Conservation (phyloP, 2,888 invertebrate species). For the Nephrotoma flavescens region DNA sequence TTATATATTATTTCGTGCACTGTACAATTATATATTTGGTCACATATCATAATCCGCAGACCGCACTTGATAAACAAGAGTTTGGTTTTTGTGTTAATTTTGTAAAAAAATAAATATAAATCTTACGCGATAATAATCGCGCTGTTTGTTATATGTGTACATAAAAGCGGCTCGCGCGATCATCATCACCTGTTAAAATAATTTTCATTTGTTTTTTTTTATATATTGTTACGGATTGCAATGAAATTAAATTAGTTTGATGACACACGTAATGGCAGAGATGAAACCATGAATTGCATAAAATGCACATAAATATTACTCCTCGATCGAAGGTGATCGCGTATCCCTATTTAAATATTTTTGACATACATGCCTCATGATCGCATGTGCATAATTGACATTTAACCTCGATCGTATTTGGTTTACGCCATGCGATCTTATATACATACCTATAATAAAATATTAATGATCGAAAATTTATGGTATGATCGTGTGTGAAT, state of each 20-base stretch:
- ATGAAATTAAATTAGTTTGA: neutral
- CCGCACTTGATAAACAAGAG: neutral
- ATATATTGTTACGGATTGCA: neutral
- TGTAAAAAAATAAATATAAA: neutral
- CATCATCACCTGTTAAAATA: neutral
- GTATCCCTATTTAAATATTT: neutral
- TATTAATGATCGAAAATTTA: neutral
- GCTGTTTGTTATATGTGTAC: neutral
- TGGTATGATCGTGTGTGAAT: neutral
- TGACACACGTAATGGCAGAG: neutral
- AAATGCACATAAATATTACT: neutral
- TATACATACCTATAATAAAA: too few species aligned
- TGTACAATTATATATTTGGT: neutral
- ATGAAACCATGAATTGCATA: neutral
- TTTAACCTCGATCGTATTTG: neutral
- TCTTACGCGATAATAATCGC: neutral
- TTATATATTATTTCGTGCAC: neutral
- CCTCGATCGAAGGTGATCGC: neutral
- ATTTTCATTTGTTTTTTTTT: neutral
- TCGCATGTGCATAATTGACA: neutral
- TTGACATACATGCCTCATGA: neutral
- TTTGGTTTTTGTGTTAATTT: neutral
- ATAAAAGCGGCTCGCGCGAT: neutral
- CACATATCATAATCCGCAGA: neutral
- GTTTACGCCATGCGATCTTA: neutral